A percentile compares a stretch with the other conserved stretches of the same genome.
Evolutionary conservation across 35 echinoderm and acorn worm genomes (phyloP).

Genomic region (Patiria miniata): DNA sequence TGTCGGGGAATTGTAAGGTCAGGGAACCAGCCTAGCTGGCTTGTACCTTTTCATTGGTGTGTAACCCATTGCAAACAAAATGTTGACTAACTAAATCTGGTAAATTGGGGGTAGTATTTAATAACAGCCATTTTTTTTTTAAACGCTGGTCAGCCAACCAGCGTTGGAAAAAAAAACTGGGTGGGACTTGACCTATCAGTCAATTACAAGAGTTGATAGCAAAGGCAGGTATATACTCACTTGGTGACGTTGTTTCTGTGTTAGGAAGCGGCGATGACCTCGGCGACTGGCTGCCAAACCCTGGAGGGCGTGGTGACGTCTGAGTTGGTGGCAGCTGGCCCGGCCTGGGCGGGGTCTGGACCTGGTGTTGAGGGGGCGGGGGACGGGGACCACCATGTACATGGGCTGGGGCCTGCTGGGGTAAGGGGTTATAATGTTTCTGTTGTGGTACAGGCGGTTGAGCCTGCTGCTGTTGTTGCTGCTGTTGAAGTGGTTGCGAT

Average conservation of each 20-base stretch:
- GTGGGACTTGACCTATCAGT: too few species aligned
- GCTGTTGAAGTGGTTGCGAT: conserved; percentile 12
- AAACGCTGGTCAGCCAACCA: too few species aligned
- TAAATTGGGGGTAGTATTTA: too few species aligned
- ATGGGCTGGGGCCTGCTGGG: not conserved
- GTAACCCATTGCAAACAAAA: too few species aligned
- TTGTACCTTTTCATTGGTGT: too few species aligned
- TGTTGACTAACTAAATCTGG: too few species aligned
- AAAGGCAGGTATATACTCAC: not conserved
- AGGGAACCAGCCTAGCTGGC: too few species aligned
- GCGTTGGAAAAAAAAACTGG: too few species aligned
- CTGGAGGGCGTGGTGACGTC: not conserved
- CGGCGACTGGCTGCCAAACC: not conserved
- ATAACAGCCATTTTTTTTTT: too few species aligned
- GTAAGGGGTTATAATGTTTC: not conserved
- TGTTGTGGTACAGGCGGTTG: not conserved
- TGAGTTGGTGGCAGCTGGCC: not conserved
- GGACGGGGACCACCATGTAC: not conserved
- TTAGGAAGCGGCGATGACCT: not conserved
- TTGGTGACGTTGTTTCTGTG: not conserved
- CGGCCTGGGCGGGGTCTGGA: not conserved
- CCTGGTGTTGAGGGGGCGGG: not conserved
- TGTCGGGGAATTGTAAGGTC: too few species aligned
- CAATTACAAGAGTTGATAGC: too few species aligned
- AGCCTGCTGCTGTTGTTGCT: not conserved